These are phyloP conservation scores for Brachirus orientalis DNA, from an alignment of 2,113 vertebrate genomes.

Conservation along the genomic window DNA sequence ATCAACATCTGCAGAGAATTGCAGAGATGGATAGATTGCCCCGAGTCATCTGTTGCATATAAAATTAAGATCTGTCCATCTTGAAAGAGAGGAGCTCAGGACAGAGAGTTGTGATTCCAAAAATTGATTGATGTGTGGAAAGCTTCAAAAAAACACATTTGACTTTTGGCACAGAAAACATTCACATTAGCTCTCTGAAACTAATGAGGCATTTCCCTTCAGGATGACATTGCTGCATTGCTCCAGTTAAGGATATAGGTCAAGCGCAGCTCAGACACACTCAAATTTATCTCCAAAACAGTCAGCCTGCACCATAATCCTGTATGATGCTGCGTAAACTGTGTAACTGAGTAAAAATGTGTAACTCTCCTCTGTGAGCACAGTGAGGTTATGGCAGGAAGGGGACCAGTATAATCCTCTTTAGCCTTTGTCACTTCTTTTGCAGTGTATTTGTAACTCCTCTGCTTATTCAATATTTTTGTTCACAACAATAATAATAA, in stretches of 20 bases:
- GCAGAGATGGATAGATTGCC: too few relatives aligned
- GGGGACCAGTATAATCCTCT: conserved; percentile 49
- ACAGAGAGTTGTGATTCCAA: not conserved
- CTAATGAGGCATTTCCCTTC: conserved; percentile 44
- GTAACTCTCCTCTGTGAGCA: conserved; percentile 45
- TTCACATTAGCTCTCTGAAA: conserved; percentile 13
- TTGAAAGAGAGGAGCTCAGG: not conserved
- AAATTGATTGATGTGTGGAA: too few relatives aligned
- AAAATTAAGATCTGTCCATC: too few relatives aligned
- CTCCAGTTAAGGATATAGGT: conserved; percentile 69
- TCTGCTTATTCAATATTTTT: conserved; percentile 52
- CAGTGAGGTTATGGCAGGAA: conserved; percentile 44
- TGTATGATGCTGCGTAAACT: conserved; percentile 71
- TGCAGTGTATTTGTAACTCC: conserved; percentile 46
- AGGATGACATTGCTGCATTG: conserved; percentile 40
- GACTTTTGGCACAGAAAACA: conserved; percentile 6
- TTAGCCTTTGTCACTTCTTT: conserved; percentile 44
- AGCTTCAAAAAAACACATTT: conserved; percentile 8
- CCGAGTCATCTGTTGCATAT: too few relatives aligned
- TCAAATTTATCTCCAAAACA: conserved; percentile 71
- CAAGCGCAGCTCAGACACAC: conserved; percentile 72
- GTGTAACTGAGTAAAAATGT: conserved; percentile 67
- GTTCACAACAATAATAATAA: not conserved
- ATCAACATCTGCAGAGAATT: too few relatives aligned
- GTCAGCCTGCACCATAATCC: conserved; percentile 69